These are phyloP conservation scores for Delichon dasypus DNA, from an alignment of 2,797 vertebrate species.

Conservation along the genomic window DNA sequence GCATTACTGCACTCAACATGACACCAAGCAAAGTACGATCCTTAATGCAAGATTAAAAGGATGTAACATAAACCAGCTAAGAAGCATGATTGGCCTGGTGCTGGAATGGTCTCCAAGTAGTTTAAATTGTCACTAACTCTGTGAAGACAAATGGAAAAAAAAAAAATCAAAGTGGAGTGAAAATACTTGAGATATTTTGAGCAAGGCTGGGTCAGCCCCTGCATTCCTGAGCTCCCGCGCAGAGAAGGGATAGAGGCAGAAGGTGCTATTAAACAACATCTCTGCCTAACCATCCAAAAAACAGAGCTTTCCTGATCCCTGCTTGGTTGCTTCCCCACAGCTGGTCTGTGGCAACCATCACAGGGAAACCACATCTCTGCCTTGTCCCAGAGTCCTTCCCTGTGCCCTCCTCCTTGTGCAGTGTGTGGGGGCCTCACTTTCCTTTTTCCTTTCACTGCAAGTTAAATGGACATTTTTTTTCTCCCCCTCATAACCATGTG, in stretches of 20 bases:
- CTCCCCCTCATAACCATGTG: not conserved
- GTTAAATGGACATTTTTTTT: slow-evolving; percentile 25
- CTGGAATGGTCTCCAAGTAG: not conserved
- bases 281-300: not conserved
- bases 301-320: not conserved
- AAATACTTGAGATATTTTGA: slow-evolving; percentile 1
- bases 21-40: not conserved
- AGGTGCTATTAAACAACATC: slow-evolving; percentile 13
- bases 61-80: not conserved
- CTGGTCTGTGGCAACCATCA: not conserved
- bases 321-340: not conserved
- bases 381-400: not conserved
- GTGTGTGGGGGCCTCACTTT: not conserved
- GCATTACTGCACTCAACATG: not conserved
- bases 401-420: not conserved
- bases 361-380: not conserved
- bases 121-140: not conserved
- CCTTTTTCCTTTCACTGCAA: slow-evolving; percentile 2
- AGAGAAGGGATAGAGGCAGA: not conserved
- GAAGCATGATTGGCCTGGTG: not conserved
- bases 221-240: not conserved
- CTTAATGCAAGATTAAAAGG: slow-evolving; percentile 2
- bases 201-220: not conserved
- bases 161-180: not conserved
- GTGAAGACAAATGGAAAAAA: not conserved